Evolutionary conservation across 30 jellyfish, hydroid and myxozoan genomes (phyloP), one percentile per base, ranked within the genome.

Genomic region (Cassiopea andromeda): DNA sequence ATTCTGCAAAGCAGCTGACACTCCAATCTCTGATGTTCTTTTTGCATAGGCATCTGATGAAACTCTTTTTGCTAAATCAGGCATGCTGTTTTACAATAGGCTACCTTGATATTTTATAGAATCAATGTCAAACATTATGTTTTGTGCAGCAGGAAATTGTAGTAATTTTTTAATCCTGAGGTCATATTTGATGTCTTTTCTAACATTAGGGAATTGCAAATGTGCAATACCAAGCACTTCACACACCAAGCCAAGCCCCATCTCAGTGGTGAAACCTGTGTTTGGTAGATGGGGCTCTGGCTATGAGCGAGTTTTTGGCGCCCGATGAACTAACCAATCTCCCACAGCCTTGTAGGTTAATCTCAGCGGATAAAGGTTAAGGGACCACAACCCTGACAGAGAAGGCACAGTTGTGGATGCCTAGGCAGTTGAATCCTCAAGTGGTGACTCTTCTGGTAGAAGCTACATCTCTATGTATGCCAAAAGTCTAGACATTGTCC

Each of bases 301-400:
- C 64, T 54, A 54, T 3, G 64, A 3, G 12, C 64, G 12, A 54
- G 64, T 54, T 6, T 10, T 54, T 54, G 64, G 12, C 64, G 64
- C 64, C 64, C 64, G 10, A 54, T 54, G 12, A 54, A 75, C 13
- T 16, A 75, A 27, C 84, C 84, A 75, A 16, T 6, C 84, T 46
- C 84, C 73, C 84, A 19, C 84, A 8, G 84, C 84, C 84, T 45
- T 19, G 15, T 75, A 73, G 84, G 84, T 75, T 16, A 27, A 15
- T 75, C 84, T 27, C 48, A 73, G 84, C 74, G 9, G 10, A 19
- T 16, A 48, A 75, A 75, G 9, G 84, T 15, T 48, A 44, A n/a
- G 67, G 84, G 74, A 27, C 38, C 38, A 27, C 38, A 27, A 54
- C 60, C 84, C 54, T n/a, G 4, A 75, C 44, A 17, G 60, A 75